Percentiles rank a stretch among this genome's conserved stretches.
Evolutionary conservation across 1,140 invertebrate species (phyloP).

Genomic region (Aphis gossypii): DNA sequence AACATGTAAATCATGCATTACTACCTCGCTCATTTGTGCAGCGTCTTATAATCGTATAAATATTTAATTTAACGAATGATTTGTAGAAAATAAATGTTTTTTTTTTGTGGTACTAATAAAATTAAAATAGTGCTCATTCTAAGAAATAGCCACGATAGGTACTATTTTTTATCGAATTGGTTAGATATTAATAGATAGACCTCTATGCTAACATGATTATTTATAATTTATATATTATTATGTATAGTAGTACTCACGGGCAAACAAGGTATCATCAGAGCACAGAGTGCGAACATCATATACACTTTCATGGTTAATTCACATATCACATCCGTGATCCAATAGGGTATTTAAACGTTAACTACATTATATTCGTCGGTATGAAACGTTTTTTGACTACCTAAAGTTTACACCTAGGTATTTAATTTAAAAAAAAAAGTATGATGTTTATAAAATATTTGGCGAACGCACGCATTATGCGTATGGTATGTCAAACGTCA

Average conservation of each 20-base stretch:
- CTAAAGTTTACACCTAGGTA: not conserved
- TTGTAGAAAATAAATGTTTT: not conserved
- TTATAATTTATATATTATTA: not conserved
- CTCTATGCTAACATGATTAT: not conserved
- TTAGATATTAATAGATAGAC: not conserved
- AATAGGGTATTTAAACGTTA: not conserved
- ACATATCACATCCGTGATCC: not conserved
- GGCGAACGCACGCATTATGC: not conserved
- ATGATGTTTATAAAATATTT: conserved; percentile 14
- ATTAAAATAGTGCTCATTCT: not conserved
- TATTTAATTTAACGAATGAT: not conserved
- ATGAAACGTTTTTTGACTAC: not conserved
- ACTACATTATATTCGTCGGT: not conserved
- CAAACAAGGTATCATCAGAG: not conserved
- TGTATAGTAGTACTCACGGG: not conserved
- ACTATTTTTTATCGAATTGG: not conserved
- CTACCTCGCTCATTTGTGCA: not conserved
- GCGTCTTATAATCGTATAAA: not conserved
- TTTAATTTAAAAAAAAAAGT: not conserved
- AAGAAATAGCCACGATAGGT: not conserved
- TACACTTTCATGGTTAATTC: conserved; percentile 3
- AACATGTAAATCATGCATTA: too few relatives aligned
- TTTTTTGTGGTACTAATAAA: not conserved
- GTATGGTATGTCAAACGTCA: not conserved
- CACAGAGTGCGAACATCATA: not conserved